A percentile compares a stretch with the other conserved stretches of the same genome.
phyloP scores from a whole-genome alignment of 2,113 vertebrate species.

The Aegithalos caudatus region DNA sequence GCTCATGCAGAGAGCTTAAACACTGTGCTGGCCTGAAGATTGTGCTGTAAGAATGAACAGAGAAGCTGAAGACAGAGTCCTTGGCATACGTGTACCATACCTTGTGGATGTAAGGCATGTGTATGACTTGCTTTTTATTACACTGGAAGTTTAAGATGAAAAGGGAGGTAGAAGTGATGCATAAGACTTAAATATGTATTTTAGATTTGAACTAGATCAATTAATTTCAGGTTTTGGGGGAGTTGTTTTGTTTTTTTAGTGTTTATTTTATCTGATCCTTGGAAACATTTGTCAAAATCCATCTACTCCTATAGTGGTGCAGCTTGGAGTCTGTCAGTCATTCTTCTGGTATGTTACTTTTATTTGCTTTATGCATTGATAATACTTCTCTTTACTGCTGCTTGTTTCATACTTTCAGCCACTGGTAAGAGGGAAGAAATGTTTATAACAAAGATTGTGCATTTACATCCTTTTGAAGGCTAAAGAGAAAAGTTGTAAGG shows the following conservation, averaged over 20 bases:
- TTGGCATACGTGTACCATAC: rapidly evolving
- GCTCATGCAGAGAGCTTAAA: background rate
- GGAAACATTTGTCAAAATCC: background rate
- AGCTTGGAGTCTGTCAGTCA: background rate
- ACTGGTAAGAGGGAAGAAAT: background rate
- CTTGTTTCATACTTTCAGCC: background rate
- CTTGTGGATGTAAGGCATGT: background rate
- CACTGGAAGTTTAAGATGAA: background rate
- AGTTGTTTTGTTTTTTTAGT: background rate
- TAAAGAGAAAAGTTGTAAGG: background rate
- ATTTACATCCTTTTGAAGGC: background rate
- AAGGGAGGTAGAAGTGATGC: background rate
- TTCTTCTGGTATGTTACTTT: background rate
- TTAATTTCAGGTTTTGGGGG: background rate
- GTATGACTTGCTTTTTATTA: background rate
- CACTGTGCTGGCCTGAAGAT: background rate
- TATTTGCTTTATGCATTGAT: background rate
- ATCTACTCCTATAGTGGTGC: background rate
- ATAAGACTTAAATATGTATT: background rate
- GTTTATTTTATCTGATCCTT: background rate
- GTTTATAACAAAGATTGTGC: background rate
- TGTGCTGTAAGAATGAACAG: background rate
- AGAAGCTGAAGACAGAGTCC: background rate
- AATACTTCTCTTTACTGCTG: background rate
- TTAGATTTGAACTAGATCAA: background rate